Evolutionary conservation across 2,797 vertebrate species (phyloP), one percentile per base, ranked within the genome.

Genomic region (Urosaurus nigricauda): DNA sequence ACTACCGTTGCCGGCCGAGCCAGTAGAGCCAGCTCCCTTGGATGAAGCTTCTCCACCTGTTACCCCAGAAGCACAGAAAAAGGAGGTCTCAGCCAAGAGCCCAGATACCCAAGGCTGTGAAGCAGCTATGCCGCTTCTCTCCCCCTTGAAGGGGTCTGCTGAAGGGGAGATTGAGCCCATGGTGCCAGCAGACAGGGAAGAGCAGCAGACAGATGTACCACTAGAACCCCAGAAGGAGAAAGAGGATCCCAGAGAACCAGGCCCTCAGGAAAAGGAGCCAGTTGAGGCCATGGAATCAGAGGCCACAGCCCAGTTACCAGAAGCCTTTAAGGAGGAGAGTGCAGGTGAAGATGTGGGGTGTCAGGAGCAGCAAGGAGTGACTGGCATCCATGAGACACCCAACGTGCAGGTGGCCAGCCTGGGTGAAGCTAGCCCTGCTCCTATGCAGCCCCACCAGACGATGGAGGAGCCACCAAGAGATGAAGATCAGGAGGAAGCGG

Each of bases 391-490:
- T 73, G 96, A 9, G 19, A 6, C 40, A 4, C 77, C 4, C 1
- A 0, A 8, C 2, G 51, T 29, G 63, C 47, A 4, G 13, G 3
- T 2, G 13, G 8, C 40, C 5, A n/a, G 4, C 63, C 32, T 13
- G 21, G 17, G 6, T 0, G 53, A 53, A 17, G n/a, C 0, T 5
- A 8, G 29, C 0, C 29, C 14, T 9, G 21, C n/a, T 3, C 24
- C 32, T 5, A 26, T 96, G 2, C 51, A 92, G 1, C 17, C 97
- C 97, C 90, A 71, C 73, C 93, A 87, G 43, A 96, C 96, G 29
- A 96, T 96, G 87, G 97, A 96, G 82, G 96, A 97, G 82, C 96
- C 96, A 65, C 95, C 86, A 96, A 93, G 78, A 83, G 85, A 91
- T 84, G 89, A 89, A 87, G 93, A 89, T 51, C 94, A 93, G 51